phyloP scores from a whole-genome alignment of 92 coral and sea anemone species.

The Micromussa lordhowensis region DNA sequence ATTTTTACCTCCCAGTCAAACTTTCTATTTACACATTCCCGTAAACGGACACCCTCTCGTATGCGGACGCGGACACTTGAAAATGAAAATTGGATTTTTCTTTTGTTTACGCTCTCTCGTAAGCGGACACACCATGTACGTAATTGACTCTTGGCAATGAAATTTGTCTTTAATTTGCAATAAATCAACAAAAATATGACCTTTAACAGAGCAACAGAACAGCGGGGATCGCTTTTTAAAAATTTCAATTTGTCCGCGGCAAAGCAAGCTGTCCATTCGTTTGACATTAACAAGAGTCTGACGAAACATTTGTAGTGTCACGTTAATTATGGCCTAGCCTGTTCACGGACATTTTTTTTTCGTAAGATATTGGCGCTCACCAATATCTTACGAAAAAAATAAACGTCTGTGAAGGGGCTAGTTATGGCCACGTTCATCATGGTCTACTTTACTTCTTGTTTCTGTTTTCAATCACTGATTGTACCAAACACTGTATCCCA shows the following conservation, averaged over 20 bases:
- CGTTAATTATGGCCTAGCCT: too few species aligned
- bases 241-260: conserved; percentile 34
- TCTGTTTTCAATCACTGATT: too few species aligned
- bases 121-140: conserved; percentile 22
- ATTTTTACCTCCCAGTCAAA: conserved; percentile 28
- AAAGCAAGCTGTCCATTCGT: conserved; percentile 46
- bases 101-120: conserved; percentile 37
- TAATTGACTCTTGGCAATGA: conserved; percentile 41
- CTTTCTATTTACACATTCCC: conserved; percentile 42
- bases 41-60: conserved; percentile 29
- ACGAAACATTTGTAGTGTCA: too few species aligned
- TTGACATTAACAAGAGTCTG: conserved; percentile 21
- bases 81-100: conserved; percentile 30
- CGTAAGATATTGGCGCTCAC: too few species aligned
- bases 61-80: conserved; percentile 25
- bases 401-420: not conserved
- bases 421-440: conserved; percentile 22
- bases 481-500: too few species aligned
- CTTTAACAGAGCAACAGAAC: conserved; percentile 37
- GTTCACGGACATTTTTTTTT: too few species aligned
- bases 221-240: conserved; percentile 22
- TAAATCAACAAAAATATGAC: conserved; percentile 34
- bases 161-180: conserved; percentile 27
- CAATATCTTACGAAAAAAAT: too few species aligned
- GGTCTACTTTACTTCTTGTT: too few species aligned